These are phyloP conservation scores for Hycleus phaleratus DNA, from an alignment of 1,140 invertebrate genomes.

Conservation along the genomic window DNA sequence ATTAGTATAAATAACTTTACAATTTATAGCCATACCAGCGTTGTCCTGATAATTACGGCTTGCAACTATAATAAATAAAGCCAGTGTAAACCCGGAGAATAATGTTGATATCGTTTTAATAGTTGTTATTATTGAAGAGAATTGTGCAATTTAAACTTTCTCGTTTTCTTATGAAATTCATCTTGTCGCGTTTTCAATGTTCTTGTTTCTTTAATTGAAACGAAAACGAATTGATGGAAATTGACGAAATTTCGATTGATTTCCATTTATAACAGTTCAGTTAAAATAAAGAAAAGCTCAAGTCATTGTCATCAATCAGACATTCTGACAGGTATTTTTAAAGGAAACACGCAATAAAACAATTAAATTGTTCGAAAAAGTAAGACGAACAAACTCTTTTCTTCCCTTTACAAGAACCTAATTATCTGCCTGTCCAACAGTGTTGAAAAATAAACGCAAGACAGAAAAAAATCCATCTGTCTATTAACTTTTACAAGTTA, in stretches of 20 bases:
- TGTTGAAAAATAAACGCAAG: no score
- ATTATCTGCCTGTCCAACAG: conserved; percentile 1
- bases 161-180: conserved; percentile 11
- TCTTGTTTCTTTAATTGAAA: not conserved
- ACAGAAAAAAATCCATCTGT: conserved; percentile 1
- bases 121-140: conserved; percentile 9
- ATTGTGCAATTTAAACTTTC: conserved; percentile 4
- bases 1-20: conserved; percentile 2
- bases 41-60: conserved; percentile 11
- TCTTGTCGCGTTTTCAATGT: conserved; percentile 3
- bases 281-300: no score
- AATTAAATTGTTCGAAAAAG: conserved; percentile 7
- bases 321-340: no score
- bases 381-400: not conserved
- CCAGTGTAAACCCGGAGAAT: conserved; percentile 10
- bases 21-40: conserved; percentile 7
- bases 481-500: not conserved
- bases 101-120: conserved; percentile 11
- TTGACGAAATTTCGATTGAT: no score
- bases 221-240: no score
- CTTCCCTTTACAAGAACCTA: not conserved
- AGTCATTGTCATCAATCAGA: no score
- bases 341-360: conserved; percentile 6
- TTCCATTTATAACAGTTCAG: no score
- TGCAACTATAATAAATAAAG: conserved; percentile 9